Base-by-base conservation (phyloP, 2,888 invertebrate genomes). In the Drosophila rubida region DNA sequence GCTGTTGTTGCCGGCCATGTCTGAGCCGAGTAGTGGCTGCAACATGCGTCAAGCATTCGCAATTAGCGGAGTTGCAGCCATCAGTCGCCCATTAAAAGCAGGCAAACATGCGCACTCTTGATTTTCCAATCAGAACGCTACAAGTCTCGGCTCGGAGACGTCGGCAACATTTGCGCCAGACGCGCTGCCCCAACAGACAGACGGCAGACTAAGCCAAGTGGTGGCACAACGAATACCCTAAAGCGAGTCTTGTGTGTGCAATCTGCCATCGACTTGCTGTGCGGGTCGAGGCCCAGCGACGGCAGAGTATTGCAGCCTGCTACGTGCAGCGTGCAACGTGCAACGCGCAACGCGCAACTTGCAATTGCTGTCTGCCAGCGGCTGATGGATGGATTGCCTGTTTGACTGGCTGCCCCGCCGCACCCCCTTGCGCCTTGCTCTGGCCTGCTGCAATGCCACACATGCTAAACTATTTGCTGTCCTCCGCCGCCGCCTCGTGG, bases 31-130 rank as follows among this genome's bases (percentile, higher is more conserved):
- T 86, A 86, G 81, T 86, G 86, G 62, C 87, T 84, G 80, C 84
- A 84, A 84, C 87, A 83, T 83, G 87, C 84, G 83, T 83, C 84
- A 81, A 87, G 83, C 84, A 87, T 83, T 84, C 87, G 87, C 87
- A 83, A 87, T 83, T 83, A 83, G 84, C 84, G 70, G 74, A 83
- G 84, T 78, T 78, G 81, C 82, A 77, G 70, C 78, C 76, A 78
- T 76, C 82, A 82, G 82, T 72, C 72, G 68, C 74, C 88, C 83
- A 87, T 88, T 81, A 86, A 86, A 82, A 78, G 83, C 82, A 75
- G 83, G 86, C 86, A 82, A 82, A 85, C 81, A 85, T 75, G 75
- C 75, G 64, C 75, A 69, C 83, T 82, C 80, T 86, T 86, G 83
- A 80, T 86, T 86, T 86, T 80, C 86, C 82, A 82, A 86, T 82